phyloP scores from a whole-genome alignment of 2,888 invertebrate genomes.

The Lissonota sp. region DNA sequence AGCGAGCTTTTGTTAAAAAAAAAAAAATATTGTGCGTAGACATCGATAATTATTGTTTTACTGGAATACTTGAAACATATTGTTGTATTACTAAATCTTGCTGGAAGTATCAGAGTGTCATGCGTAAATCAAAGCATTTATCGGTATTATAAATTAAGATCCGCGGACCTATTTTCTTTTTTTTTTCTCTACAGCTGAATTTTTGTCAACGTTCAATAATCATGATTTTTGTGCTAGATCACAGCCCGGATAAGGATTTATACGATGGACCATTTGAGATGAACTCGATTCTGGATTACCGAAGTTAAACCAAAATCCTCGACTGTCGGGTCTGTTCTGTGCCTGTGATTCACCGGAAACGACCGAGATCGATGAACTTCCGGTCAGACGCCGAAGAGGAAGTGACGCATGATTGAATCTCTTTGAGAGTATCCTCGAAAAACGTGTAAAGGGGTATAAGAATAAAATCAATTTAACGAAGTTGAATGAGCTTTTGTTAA shows the following conservation, averaged over 20 bases:
- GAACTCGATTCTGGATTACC: conserved; percentile 72
- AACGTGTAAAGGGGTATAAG: too few species aligned
- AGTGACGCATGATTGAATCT: conserved; percentile 1
- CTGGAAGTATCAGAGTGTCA: conserved; percentile 15
- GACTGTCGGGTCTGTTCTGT: conserved; percentile 3
- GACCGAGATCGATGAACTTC: background rate
- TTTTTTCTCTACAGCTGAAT: background rate
- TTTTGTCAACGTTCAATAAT: conserved; percentile 69
- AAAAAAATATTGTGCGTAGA: conserved; percentile 37
- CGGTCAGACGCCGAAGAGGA: background rate
- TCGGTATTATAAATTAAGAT: conserved; percentile 11
- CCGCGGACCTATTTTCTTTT: too few species aligned
- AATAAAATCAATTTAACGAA: too few species aligned
- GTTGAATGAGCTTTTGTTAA: too few species aligned
- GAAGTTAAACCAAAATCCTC: conserved; percentile 10
- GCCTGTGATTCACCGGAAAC: background rate
- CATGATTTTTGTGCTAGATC: conserved; percentile 78
- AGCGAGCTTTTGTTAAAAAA: conserved; percentile 47
- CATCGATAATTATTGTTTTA: conserved; percentile 32
- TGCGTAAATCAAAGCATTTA: conserved; percentile 31
- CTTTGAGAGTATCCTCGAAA: background rate
- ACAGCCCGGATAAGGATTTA: conserved; percentile 75
- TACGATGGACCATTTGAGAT: conserved; percentile 73
- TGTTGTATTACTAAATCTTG: conserved; percentile 21
- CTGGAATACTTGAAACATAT: conserved; percentile 4